Percentiles rank a stretch among this genome's conserved stretches.
These are phyloP conservation scores for Xiphydria camelus DNA, from an alignment of 2,888 invertebrate species.

Conservation along the genomic window DNA sequence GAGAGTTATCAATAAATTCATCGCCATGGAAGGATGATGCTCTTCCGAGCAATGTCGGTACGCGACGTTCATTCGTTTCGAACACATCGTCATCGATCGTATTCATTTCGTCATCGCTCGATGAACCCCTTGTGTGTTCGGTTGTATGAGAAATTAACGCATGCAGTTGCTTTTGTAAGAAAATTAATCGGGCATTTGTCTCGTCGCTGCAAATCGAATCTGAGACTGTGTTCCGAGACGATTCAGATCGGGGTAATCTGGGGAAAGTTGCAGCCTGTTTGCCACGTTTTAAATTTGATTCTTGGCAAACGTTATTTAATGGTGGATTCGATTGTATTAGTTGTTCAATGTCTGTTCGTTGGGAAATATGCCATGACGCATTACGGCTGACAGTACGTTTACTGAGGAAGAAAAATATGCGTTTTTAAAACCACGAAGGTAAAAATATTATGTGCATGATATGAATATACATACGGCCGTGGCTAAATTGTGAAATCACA, in stretches of 20 bases:
- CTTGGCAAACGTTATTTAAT: conserved; percentile 60
- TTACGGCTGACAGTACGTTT: conserved; percentile 59
- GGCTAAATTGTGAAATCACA: no score
- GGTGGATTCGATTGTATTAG: conserved; percentile 19
- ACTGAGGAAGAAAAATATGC: conserved; percentile 13
- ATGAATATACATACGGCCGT: no score
- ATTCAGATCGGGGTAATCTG: conserved; percentile 50
- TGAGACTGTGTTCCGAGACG: background rate
- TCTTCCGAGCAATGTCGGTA: conserved; percentile 50
- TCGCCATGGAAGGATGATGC: conserved; percentile 54
- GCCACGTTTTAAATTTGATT: conserved; percentile 61
- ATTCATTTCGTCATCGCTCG: conserved; percentile 33
- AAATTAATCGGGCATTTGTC: conserved; percentile 42
- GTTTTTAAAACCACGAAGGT: background rate
- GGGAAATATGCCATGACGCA: conserved; percentile 67
- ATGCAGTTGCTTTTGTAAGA: conserved; percentile 42
- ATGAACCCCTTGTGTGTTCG: conserved; percentile 38
- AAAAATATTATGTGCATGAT: no score
- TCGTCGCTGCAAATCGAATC: conserved; percentile 40
- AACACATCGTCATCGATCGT: conserved; percentile 43
- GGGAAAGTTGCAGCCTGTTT: conserved; percentile 59
- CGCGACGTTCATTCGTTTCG: conserved; percentile 52
- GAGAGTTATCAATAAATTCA: conserved; percentile 39
- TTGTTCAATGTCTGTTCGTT: conserved; percentile 24
- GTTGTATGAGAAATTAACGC: conserved; percentile 44